These are phyloP conservation scores for Epinotia demarniana DNA, from an alignment of 2,888 invertebrate species.

Conservation along the genomic window DNA sequence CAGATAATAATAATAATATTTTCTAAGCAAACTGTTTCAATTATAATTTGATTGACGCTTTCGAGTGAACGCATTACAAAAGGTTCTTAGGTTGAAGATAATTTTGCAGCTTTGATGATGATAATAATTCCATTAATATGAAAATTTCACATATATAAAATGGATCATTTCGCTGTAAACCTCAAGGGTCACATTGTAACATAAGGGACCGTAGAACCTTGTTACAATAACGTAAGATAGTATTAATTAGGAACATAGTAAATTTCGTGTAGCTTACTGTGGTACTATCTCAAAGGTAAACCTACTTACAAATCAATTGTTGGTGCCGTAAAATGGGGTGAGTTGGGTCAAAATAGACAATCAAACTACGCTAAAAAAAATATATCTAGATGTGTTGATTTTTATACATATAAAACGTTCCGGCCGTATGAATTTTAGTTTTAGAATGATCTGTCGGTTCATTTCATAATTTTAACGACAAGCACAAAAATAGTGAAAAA, in stretches of 20 bases:
- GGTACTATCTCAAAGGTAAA: neutral
- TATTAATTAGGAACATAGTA: neutral
- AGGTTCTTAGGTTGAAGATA: conserved; percentile 5
- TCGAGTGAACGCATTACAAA: conserved; percentile 10
- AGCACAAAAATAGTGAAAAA: too few species aligned
- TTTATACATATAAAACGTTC: too few species aligned
- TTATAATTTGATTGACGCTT: conserved; percentile 28
- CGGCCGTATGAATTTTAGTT: too few species aligned
- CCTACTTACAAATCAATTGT: neutral
- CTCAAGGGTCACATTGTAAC: neutral
- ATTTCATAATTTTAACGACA: too few species aligned
- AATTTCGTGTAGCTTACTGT: neutral
- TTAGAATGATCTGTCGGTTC: too few species aligned
- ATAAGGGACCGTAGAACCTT: neutral
- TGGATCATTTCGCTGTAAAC: neutral
- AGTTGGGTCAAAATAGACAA: too few species aligned
- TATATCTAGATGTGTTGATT: too few species aligned
- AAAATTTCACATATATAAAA: conserved; percentile 4
- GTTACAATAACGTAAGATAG: neutral
- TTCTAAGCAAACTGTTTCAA: conserved; percentile 18
- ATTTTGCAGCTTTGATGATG: conserved; percentile 15
- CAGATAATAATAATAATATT: conserved; percentile 7
- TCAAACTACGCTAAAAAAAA: too few species aligned
- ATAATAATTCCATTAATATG: conserved; percentile 16
- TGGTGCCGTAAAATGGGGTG: too few species aligned